Evolutionary conservation across 2,888 invertebrate genomes (phyloP), one percentile per base, ranked within the genome.

Genomic region (Eumacrocentrus americanus): DNA sequence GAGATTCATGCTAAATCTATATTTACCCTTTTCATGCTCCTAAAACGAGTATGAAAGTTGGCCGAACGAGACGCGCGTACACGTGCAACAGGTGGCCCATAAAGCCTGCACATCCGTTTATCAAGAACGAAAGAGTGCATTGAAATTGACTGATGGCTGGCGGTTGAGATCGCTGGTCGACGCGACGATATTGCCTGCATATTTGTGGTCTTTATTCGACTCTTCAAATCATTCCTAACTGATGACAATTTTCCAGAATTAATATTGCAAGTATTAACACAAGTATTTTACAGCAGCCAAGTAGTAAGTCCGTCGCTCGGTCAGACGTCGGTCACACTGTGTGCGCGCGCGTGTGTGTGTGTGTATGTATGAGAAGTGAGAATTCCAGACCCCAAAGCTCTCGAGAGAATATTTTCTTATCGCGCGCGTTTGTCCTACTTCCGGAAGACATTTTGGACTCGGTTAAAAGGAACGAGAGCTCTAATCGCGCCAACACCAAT

Each of bases 41-140:
- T 48, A 16, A 60, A 50, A 62, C 65, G 72, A 75, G 70, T 72
- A 74, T 74, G 74, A 74, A 76, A 77, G 74, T 76, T 74, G 69
- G 70, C 75, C 70, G 72, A 70, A 67, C 54, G 74, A 74, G 73
- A 74, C 70, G 72, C 74, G 74, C 74, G 73, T 73, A 69, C 72
- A 48, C 42, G 50, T 55, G 77, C 80, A 81, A 81, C 80, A 81
- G 79, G 80, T 81, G 79, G 79, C 76, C 78, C 76, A 79, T 80
- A 79, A 79, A 80, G 73, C 75, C 73, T 74, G 75, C 79, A 80
- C 79, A 76, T 79, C 79, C 80, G 79, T 78, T 80, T 80, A 80
- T 79, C 80, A 79, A 78, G 77, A 77, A 76, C 79, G 79, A 80
- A 80, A 78, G 77, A 80, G 78, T 80, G 78, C 74, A 78, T 79